Evolutionary conservation across 2,113 vertebrate species (phyloP).

Genomic region (Tetraodon nigroviridis): DNA sequence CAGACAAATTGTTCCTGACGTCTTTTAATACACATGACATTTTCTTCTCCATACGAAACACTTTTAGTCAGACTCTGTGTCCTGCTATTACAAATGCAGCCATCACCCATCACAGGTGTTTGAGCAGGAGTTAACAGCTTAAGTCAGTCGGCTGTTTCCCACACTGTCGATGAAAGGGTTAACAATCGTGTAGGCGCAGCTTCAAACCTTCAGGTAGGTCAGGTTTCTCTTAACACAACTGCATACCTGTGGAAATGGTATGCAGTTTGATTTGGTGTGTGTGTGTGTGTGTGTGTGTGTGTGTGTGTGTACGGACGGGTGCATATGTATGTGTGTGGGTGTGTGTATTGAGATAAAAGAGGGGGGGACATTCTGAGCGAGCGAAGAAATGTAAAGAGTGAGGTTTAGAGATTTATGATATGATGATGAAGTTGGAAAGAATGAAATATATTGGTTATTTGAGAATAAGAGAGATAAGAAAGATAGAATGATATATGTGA

Average conservation of each 20-base stretch:
- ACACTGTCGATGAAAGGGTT: conserved; percentile 69
- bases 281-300: conserved; percentile 50
- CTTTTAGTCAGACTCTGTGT: neutral
- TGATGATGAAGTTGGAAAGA: no score
- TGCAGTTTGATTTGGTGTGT: conserved; percentile 43
- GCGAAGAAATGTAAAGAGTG: no score
- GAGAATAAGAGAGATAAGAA: no score
- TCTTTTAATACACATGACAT: conserved; percentile 28
- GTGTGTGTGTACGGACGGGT: conserved; percentile 58
- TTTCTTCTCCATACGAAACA: conserved; percentile 21
- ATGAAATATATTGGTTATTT: no score
- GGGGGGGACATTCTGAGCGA: no score
- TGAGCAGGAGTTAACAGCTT: conserved; percentile 65
- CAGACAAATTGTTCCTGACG: conserved; percentile 39
- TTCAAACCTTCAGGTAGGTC: conserved; percentile 82
- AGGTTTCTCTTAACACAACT: conserved; percentile 78
- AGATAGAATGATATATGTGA: no score
- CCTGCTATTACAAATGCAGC: conserved; percentile 21
- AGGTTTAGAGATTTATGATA: no score
- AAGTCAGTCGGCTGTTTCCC: conserved; percentile 70
- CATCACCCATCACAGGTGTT: conserved; percentile 52
- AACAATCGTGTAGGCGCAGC: conserved; percentile 78
- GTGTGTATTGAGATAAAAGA: neutral
- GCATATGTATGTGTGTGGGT: conserved; percentile 30
- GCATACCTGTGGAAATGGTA: conserved; percentile 66